Evolutionary conservation across 1,140 invertebrate genomes (phyloP), one percentile per base, ranked within the genome.

Genomic region (Babylonia areolata): DNA sequence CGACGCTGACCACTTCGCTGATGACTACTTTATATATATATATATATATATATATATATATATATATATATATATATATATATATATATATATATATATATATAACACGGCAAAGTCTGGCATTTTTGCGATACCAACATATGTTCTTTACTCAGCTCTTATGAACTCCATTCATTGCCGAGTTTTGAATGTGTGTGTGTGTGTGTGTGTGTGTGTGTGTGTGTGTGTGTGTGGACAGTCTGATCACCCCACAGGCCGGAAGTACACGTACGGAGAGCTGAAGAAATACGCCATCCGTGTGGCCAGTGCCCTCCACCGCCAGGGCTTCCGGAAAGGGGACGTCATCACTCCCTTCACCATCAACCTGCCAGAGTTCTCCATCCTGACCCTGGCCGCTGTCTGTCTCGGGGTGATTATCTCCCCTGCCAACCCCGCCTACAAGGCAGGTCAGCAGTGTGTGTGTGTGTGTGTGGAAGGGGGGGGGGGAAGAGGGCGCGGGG

Each of bases 371-470:
- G 97, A 98, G 92, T 97, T 95, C 92, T 94, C 96, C 0, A 95
- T 97, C 9, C 95, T 96, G 3, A 91, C 96, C 28, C 91, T 97
- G 51, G 97, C 97, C 2, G 95, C 95, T 78, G 90, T 97, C 2
- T 95, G 96, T 88, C 96, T 96, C 37, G 97, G 97, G 0, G 94
- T 97, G 0, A 90, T 96, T 12, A 95, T 97, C 3, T 97, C 97
- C 12, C 96, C 97, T 0, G 94, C 97, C 0, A 98, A 98, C 95
- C 97, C 97, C 1, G 92, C 96, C 64, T 98, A 97, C 90, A 98
- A 97, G 12, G 88, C 96, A 90, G 96, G 97, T 98, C 82, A 69
- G 85, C 85, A n/a, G n/a, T n/a, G n/a, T n/a, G n/a, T n/a, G n/a
- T n/a, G n/a, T 23, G 28, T 2, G 58, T 20, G 12, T 23, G 0